Evolutionary conservation across 2,888 invertebrate genomes (phyloP).

Genomic region (Asteroscopus sphinx): DNA sequence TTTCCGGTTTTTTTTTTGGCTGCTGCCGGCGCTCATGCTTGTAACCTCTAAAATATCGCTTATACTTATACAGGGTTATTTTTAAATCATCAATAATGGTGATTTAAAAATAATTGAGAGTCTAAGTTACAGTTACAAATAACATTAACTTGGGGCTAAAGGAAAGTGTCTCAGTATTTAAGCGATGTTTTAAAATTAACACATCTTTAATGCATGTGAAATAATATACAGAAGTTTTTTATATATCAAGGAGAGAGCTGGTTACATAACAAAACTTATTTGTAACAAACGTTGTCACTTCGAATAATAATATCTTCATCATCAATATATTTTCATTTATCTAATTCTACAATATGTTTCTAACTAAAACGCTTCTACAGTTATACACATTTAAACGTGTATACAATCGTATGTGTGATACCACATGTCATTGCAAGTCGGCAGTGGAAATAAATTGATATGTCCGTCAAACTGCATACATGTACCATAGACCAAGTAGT

Average conservation of each 20-base stretch:
- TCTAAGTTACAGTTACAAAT: no score
- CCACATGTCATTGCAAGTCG: constrained; percentile 4
- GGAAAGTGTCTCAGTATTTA: constrained; percentile 18
- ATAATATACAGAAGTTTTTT: constrained; percentile 32
- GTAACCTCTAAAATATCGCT: constrained; percentile 48
- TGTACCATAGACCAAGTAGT: no score
- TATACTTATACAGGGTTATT: no score
- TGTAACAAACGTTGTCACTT: constrained; percentile 56
- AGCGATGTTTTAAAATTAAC: constrained; percentile 51
- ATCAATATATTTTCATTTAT: background rate
- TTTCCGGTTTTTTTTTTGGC: no score
- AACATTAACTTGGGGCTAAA: constrained; percentile 27
- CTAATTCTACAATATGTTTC: constrained; percentile 17
- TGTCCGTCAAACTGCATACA: constrained; percentile 27
- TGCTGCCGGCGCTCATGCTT: no score
- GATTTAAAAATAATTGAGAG: constrained; percentile 15
- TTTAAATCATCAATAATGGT: no score
- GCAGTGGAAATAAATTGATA: constrained; percentile 43
- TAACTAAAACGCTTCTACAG: constrained; percentile 17
- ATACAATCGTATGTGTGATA: constrained; percentile 5
- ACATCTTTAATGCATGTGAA: constrained; percentile 31
- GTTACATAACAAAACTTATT: constrained; percentile 40
- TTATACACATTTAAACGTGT: constrained; percentile 20
- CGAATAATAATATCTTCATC: constrained; percentile 19
- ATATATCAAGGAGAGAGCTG: constrained; percentile 42